phyloP scores from a whole-genome alignment of 2,888 invertebrate genomes.

The Parnassius mnemosyne region DNA sequence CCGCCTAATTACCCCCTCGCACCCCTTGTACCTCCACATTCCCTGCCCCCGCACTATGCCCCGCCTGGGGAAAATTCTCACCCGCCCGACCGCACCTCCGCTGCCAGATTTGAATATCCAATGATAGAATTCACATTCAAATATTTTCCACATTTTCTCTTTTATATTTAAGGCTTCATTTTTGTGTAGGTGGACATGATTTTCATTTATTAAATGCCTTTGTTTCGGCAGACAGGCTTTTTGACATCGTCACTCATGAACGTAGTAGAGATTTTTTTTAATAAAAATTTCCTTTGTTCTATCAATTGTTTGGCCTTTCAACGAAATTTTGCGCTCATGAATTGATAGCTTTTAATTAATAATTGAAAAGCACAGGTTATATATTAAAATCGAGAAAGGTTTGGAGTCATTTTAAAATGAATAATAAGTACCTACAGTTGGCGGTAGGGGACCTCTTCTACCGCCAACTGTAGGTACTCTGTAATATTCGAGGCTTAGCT shows the following conservation, averaged over 20 bases:
- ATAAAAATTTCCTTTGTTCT: conserved; percentile 26
- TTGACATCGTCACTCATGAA: conserved; percentile 30
- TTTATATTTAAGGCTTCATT: conserved; percentile 21
- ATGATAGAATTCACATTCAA: conserved; percentile 78
- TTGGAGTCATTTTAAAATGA: not conserved
- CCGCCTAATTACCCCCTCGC: conserved; percentile 71
- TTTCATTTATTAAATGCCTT: conserved; percentile 24
- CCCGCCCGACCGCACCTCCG: conserved; percentile 59
- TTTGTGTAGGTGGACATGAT: conserved; percentile 20
- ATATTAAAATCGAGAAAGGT: too few species aligned
- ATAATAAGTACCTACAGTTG: not conserved
- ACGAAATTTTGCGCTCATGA: too few species aligned
- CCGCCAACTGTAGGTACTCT: too few species aligned
- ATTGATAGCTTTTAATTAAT: too few species aligned
- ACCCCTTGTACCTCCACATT: conserved; percentile 35
- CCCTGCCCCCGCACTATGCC: conserved; percentile 33
- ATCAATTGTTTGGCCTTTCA: not conserved
- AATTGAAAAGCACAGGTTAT: too few species aligned
- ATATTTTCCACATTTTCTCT: conserved; percentile 62
- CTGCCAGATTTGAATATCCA: conserved; percentile 76
- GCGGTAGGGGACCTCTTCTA: not conserved
- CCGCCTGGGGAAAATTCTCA: conserved; percentile 54
- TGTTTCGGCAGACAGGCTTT: conserved; percentile 26
- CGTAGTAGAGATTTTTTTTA: conserved; percentile 22
- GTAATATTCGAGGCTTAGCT: not conserved